Conservation (phyloP, 1,140 invertebrate species). For the Megathymus violae region DNA sequence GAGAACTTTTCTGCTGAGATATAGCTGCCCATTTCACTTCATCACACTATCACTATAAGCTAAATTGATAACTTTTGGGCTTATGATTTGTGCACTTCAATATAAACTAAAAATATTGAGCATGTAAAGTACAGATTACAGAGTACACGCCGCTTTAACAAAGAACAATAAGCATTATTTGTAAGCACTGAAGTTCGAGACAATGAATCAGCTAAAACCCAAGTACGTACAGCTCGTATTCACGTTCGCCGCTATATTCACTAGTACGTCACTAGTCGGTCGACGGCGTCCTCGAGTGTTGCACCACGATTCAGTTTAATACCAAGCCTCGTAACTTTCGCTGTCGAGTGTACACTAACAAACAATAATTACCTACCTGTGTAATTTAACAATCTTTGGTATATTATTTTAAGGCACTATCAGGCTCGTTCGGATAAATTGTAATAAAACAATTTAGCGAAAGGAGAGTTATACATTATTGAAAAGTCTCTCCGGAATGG, state of each 20-base stretch:
- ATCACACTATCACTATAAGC: no score
- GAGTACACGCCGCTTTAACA: background rate
- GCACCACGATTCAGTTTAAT: slow-evolving; percentile 20
- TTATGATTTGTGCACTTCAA: no score
- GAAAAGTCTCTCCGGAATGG: background rate
- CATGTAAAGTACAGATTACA: background rate
- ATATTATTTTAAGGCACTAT: background rate
- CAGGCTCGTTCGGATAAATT: slow-evolving; percentile 5
- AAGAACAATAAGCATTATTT: background rate
- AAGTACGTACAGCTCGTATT: background rate
- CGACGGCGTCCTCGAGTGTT: slow-evolving; percentile 25
- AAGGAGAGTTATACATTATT: background rate
- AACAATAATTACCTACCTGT: slow-evolving; percentile 20
- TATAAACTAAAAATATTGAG: no score
- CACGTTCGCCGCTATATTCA: background rate
- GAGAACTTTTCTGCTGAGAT: no score
- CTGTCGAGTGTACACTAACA: slow-evolving; percentile 45
- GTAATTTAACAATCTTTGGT: background rate
- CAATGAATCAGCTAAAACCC: background rate
- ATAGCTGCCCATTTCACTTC: no score
- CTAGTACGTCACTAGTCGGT: slow-evolving; percentile 30
- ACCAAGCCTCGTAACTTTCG: slow-evolving; percentile 38
- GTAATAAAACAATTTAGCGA: background rate
- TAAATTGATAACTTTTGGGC: no score
- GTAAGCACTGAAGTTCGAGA: background rate